Conservation (phyloP, 2,113 vertebrate species). For the Nyctibius bracteatus region DNA sequence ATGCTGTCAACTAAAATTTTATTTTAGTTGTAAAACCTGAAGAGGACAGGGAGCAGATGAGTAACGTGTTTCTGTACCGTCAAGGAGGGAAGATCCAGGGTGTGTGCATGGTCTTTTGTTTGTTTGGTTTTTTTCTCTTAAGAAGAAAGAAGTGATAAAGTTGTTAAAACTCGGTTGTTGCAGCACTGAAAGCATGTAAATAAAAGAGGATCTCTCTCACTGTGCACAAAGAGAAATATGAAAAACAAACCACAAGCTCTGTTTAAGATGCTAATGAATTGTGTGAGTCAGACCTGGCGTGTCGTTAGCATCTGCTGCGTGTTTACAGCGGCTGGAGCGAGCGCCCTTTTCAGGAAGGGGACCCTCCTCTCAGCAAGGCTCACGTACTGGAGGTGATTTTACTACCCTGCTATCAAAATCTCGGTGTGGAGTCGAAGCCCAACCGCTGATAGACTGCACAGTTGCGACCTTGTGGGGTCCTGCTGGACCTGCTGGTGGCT, state of each 20-base stretch:
- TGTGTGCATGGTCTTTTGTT: neutral
- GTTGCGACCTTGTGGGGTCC: neutral
- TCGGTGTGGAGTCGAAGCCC: neutral
- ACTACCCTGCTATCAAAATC: neutral
- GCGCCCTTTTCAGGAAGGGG: neutral
- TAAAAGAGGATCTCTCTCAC: neutral
- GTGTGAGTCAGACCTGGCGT: neutral
- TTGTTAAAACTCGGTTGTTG: neutral
- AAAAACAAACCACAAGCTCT: neutral
- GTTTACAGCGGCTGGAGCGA: neutral
- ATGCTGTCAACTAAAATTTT: neutral
- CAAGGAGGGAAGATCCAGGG: neutral
- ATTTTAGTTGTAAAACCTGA: neutral
- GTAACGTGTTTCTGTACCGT: neutral
- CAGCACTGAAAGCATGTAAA: neutral
- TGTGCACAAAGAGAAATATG: neutral
- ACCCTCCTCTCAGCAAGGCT: neutral
- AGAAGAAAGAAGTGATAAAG: neutral
- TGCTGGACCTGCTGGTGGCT: neutral
- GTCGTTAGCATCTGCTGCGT: neutral
- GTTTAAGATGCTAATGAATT: neutral
- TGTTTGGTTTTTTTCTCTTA: neutral
- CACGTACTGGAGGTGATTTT: neutral
- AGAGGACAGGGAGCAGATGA: neutral
- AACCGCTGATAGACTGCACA: neutral